Percentiles rank a stretch among this genome's conserved stretches.
phyloP scores from a whole-genome alignment of 1,140 invertebrate genomes.

The Cotesia vestalis region DNA sequence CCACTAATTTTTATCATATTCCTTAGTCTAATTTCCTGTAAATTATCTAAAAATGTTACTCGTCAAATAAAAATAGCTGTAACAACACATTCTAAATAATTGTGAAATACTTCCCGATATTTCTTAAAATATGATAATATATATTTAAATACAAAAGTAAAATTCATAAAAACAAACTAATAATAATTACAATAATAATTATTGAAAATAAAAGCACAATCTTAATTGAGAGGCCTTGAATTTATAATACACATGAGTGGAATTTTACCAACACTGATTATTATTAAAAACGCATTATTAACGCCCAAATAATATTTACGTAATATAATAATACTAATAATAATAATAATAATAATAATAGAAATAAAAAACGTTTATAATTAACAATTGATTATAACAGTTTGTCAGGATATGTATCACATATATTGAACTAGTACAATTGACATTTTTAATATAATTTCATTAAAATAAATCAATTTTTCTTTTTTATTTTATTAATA shows the following conservation, averaged over 20 bases:
- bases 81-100: neutral
- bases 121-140: slow-evolving; percentile 15
- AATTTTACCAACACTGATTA: slow-evolving; percentile 29
- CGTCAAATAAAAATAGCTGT: too few relatives aligned
- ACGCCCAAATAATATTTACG: slow-evolving; percentile 18
- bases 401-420: slow-evolving; percentile 26
- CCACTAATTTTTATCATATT: slow-evolving; percentile 13
- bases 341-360: slow-evolving; percentile 6
- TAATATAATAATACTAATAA: slow-evolving; percentile 16
- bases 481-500: neutral
- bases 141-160: slow-evolving; percentile 15
- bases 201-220: slow-evolving; percentile 26
- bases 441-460: slow-evolving; percentile 21
- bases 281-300: slow-evolving; percentile 29
- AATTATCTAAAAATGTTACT: neutral
- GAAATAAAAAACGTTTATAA: too few relatives aligned
- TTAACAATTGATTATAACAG: neutral
- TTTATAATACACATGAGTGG: slow-evolving; percentile 34
- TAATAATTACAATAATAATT: neutral
- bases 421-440: slow-evolving; percentile 18
- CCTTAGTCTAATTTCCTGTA: neutral
- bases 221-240: slow-evolving; percentile 35
- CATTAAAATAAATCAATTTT: slow-evolving; percentile 6
- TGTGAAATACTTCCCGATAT: slow-evolving; percentile 17
- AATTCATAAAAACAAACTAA: neutral